Conservation (phyloP, 2,113 vertebrate genomes). For the Megaceryle torquata region DNA sequence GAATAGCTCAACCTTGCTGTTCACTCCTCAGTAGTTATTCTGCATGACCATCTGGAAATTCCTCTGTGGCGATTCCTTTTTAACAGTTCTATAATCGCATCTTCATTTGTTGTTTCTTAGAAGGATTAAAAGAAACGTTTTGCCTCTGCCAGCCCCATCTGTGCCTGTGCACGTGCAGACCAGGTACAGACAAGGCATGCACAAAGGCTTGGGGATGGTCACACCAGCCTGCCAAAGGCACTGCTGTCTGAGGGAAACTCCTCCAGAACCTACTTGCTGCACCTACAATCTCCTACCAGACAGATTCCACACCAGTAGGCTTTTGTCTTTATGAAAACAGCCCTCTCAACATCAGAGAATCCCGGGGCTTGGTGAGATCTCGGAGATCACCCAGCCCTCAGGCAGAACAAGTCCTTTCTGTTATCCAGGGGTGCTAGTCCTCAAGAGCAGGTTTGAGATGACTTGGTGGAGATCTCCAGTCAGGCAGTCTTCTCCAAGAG, state of each 20-base stretch:
- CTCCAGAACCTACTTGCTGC: neutral
- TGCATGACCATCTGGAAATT: slow-evolving; percentile 53
- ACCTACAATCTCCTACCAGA: neutral
- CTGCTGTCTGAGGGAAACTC: neutral
- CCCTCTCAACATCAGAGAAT: neutral
- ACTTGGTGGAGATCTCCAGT: neutral
- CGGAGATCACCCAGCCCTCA: neutral
- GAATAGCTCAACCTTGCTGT: slow-evolving; percentile 16
- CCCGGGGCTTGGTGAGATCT: neutral
- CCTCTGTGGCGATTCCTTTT: slow-evolving; percentile 38
- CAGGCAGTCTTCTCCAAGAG: neutral
- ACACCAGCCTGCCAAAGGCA: neutral
- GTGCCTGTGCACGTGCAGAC: neutral
- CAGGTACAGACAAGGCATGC: accelerated
- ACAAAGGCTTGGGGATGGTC: neutral
- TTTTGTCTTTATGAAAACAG: neutral
- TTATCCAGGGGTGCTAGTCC: neutral
- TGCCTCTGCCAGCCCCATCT: slow-evolving; percentile 15
- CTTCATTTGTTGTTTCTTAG: slow-evolving; percentile 55
- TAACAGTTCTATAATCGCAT: slow-evolving; percentile 45
- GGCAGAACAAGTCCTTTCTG: neutral
- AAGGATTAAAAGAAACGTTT: slow-evolving; percentile 48
- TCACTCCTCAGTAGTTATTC: slow-evolving; percentile 23
- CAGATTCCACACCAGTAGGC: neutral
- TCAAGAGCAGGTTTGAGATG: neutral